Evolutionary conservation across 2,113 vertebrate genomes (phyloP).

Genomic region (Danionella cerebrum): DNA sequence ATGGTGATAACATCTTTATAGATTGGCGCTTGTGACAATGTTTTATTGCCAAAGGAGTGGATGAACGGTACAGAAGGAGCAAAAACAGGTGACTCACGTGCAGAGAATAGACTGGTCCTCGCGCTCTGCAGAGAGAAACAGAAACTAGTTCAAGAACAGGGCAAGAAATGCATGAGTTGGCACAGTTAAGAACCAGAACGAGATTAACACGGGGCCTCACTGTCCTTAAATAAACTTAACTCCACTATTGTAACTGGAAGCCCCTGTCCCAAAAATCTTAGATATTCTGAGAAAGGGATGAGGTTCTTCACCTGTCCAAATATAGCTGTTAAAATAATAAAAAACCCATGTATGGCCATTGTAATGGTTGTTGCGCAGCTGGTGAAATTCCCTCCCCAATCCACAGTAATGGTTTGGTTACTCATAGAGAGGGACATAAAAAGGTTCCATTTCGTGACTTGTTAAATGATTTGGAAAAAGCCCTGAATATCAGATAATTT

Average conservation of each 20-base stretch:
- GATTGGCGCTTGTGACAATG: too few species aligned
- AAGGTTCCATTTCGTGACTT: too few species aligned
- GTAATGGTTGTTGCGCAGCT: background rate
- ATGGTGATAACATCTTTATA: conserved; percentile 1
- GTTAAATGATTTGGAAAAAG: too few species aligned
- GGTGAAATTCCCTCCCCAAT: background rate
- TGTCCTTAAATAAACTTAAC: conserved; percentile 12
- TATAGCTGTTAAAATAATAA: conserved; percentile 30
- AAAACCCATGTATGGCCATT: conserved; percentile 54
- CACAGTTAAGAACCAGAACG: conserved; percentile 12
- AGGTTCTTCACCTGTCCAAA: conserved; percentile 38
- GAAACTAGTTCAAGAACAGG: background rate
- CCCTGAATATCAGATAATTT: too few species aligned
- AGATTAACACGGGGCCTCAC: conserved; percentile 11
- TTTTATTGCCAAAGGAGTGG: background rate
- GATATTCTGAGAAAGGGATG: conserved; percentile 33
- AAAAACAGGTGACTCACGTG: conserved; percentile 77
- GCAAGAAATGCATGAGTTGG: conserved; percentile 8
- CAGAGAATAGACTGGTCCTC: conserved; percentile 97
- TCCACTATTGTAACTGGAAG: background rate
- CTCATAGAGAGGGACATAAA: too few species aligned
- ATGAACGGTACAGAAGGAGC: background rate
- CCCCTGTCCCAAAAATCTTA: conserved; percentile 20
- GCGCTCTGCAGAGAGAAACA: conserved; percentile 72
- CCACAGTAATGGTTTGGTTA: too few species aligned